Evolutionary conservation across 1,140 invertebrate genomes (phyloP), one percentile per base, ranked within the genome.

Genomic region (Goniozus legneri): DNA sequence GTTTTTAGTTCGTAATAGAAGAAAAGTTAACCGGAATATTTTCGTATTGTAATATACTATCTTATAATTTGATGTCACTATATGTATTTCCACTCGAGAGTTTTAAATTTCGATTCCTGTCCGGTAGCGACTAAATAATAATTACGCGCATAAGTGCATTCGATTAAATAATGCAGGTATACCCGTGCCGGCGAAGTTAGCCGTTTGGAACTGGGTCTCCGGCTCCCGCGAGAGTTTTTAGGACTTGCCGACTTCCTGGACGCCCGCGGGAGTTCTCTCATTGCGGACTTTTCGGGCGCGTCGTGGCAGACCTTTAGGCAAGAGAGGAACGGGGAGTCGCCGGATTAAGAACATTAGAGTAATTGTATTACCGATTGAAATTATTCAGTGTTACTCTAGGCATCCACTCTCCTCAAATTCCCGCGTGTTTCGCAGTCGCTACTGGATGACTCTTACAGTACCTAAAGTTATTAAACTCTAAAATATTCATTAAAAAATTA

Each of bases 381-480:
- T 30, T 33, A 21, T 33, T 41, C n/a, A 32, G 33, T 42, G 41
- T 56, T 56, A 56, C 47, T 52, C 41, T 21, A 50, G 48, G 56
- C 36, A 22, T 8, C 34, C 21, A 53, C n/a, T 57, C 44, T 34
- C 34, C 19, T 13, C 38, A 45, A 40, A 45, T 53, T 56, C 38
- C 49, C 38, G 38, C 45, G 54, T 56, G 45, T 58, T 58, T 50
- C 51, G 43, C 50, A 55, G 44, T 44, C 47, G 44, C 51, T n/a
- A n/a, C n/a, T n/a, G n/a, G n/a, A n/a, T n/a, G n/a, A n/a, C n/a
- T n/a, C n/a, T n/a, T n/a, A n/a, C n/a, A n/a, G n/a, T n/a, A n/a
- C n/a, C n/a, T n/a, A n/a, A n/a, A n/a, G n/a, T n/a, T n/a, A n/a
- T n/a, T n/a, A n/a, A n/a, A n/a, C n/a, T n/a, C n/a, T n/a, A n/a